These are phyloP conservation scores for Scaptodrosophila lebanonensis DNA, from an alignment of 1,140 invertebrate genomes.

Conservation along the genomic window DNA sequence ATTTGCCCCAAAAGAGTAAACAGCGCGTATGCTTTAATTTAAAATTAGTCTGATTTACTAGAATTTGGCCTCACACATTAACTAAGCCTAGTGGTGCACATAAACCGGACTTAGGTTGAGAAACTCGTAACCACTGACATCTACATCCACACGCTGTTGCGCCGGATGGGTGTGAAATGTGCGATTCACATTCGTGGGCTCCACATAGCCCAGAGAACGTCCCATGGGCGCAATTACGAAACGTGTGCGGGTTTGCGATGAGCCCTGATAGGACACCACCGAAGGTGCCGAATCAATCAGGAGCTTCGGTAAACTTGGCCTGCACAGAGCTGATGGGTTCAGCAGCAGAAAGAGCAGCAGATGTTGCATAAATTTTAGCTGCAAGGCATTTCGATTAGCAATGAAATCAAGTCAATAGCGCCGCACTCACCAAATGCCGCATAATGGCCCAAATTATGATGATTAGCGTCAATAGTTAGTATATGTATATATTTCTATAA, in stretches of 20 bases:
- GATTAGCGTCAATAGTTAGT: slow-evolving; percentile 16
- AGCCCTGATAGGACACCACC: slow-evolving; percentile 70
- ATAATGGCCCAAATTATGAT: slow-evolving; percentile 22
- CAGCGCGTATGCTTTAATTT: no score
- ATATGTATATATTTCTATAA: slow-evolving; percentile 17
- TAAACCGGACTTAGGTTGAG: slow-evolving; percentile 62
- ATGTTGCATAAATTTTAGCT: no score
- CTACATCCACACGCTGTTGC: slow-evolving; percentile 10
- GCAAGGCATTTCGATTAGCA: no score
- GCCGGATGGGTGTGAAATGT: slow-evolving; percentile 45
- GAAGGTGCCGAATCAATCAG: slow-evolving; percentile 67
- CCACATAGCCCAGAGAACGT: slow-evolving; percentile 62
- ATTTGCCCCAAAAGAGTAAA: no score
- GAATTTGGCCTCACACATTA: no score
- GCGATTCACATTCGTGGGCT: slow-evolving; percentile 65
- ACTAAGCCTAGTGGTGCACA: slow-evolving; percentile 39
- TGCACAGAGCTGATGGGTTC: no score
- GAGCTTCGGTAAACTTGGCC: slow-evolving; percentile 29
- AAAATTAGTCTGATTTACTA: no score
- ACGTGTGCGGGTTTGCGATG: slow-evolving; percentile 61
- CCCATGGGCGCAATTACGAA: slow-evolving; percentile 71
- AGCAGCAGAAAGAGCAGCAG: no score
- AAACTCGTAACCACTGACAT: slow-evolving; percentile 33
- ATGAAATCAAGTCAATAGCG: neutral
- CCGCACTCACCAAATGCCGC: slow-evolving; percentile 59